Percentiles rank a stretch among this genome's conserved stretches.
These are phyloP conservation scores for Caenorhabditis doughertyi DNA, from an alignment of 2,888 invertebrate species.

Conservation along the genomic window DNA sequence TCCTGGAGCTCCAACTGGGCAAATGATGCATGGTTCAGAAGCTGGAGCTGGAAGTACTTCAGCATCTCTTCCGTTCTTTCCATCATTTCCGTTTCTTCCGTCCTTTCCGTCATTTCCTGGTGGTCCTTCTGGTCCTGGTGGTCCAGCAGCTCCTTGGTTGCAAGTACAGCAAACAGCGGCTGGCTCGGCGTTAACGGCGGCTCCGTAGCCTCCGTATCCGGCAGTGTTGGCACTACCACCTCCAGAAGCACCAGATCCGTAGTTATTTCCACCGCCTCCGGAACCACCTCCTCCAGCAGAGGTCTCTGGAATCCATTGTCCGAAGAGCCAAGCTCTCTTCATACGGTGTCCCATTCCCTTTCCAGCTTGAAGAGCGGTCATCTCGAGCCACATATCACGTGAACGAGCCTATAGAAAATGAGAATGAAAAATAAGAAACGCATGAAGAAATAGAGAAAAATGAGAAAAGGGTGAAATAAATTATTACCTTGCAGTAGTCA, in stretches of 20 bases:
- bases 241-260: conserved; percentile 65
- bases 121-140: conserved; percentile 78
- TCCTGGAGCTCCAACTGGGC: conserved; percentile 80
- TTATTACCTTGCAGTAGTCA: conserved; percentile 78
- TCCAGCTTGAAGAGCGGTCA: conserved; percentile 79
- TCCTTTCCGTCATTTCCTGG: conserved; percentile 79
- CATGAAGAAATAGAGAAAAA: no score
- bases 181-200: conserved; percentile 77
- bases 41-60: conserved; percentile 75
- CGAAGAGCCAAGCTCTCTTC: conserved; percentile 79
- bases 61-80: conserved; percentile 76
- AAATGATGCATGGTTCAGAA: conserved; percentile 79
- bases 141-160: conserved; percentile 77
- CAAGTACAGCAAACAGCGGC: conserved; percentile 77
- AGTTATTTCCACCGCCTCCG: conserved; percentile 61
- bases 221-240: conserved; percentile 62
- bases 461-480: not conserved
- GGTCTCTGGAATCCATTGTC: conserved; percentile 78
- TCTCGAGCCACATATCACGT: conserved; percentile 80
- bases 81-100: conserved; percentile 76
- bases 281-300: conserved; percentile 74
- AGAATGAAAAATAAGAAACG: not conserved
- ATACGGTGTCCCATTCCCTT: conserved; percentile 74
- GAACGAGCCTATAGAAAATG: conserved; percentile 72
- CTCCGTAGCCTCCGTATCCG: conserved; percentile 76